A percentile compares a stretch with the other conserved stretches of the same genome.
phyloP scores from a whole-genome alignment of 23 tunicate species.

The Styela plicata region DNA sequence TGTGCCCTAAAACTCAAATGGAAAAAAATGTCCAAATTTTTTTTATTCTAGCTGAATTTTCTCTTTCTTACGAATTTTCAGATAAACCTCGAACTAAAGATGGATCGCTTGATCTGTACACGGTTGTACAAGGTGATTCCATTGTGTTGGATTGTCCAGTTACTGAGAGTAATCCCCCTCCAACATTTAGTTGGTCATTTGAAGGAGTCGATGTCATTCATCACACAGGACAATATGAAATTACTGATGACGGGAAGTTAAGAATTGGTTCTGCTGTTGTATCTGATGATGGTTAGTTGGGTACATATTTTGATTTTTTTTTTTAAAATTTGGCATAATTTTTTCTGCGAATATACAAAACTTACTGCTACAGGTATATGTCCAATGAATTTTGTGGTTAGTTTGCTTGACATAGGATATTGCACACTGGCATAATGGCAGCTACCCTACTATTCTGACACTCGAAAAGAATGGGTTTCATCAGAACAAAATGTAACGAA shows the following conservation, averaged over 20 bases:
- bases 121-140: conserved; percentile 47
- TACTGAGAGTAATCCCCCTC: conserved; percentile 63
- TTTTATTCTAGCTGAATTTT: background rate
- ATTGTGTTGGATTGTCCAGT: conserved; percentile 72
- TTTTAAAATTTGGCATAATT: no score
- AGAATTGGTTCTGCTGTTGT: conserved; percentile 36
- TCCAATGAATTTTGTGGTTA: no score
- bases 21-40: no score
- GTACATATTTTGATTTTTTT: background rate
- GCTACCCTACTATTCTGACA: no score
- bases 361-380: no score
- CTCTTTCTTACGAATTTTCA: no score
- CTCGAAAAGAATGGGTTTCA: no score
- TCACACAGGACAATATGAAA: conserved; percentile 38
- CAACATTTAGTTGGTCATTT: conserved; percentile 68
- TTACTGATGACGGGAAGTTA: conserved; percentile 54
- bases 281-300: conserved; percentile 59
- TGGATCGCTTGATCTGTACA: conserved; percentile 39
- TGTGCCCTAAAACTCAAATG: no score
- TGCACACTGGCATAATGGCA: no score
- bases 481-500: no score
- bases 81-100: conserved; percentile 50
- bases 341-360: no score
- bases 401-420: no score
- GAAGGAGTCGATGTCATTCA: conserved; percentile 39